phyloP scores from a whole-genome alignment of 2,797 vertebrate genomes.

The Premnoplex brunnescens region DNA sequence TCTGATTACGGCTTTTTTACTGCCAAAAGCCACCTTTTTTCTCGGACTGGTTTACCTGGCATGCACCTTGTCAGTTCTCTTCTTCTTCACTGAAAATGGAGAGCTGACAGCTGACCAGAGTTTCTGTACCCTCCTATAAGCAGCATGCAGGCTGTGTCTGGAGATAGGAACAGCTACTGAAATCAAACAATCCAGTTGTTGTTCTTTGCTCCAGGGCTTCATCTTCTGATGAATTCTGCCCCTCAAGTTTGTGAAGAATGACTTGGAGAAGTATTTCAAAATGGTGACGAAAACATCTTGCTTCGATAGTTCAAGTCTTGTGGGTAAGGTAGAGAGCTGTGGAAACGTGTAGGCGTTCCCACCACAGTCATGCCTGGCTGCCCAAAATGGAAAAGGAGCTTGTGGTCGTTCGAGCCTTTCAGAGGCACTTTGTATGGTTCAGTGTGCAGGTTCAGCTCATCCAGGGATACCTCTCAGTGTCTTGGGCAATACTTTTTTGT shows the following conservation, averaged over 20 bases:
- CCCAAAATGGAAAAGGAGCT: neutral
- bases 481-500: neutral
- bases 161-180: neutral
- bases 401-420: neutral
- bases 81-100: neutral
- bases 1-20: neutral
- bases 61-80: neutral
- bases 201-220: neutral
- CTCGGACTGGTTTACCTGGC: neutral
- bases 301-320: neutral
- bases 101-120: neutral
- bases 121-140: neutral
- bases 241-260: neutral
- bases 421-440: neutral
- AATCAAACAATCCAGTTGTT: neutral
- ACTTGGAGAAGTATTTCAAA: neutral
- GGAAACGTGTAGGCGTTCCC: neutral
- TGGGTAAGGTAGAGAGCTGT: neutral
- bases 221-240: neutral
- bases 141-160: neutral
- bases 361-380: neutral
- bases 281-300: neutral
- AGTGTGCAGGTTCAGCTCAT: rapidly evolving
- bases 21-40: neutral
- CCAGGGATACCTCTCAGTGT: neutral